Evolutionary conservation across 2,888 invertebrate species (phyloP).

Genomic region (Podotricha telesiphe): DNA sequence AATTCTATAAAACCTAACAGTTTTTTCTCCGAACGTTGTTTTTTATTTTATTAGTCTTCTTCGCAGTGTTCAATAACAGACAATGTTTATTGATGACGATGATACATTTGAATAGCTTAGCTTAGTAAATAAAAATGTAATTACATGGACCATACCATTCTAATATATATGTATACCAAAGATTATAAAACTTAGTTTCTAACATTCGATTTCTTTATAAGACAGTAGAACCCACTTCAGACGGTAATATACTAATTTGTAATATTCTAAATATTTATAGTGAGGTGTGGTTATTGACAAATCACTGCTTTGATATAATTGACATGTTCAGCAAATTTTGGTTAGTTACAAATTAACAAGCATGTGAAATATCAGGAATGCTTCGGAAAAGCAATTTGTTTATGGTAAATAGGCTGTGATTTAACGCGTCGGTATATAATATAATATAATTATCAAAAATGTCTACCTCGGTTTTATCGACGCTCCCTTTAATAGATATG

Average conservation of each 20-base stretch:
- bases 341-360: slow-evolving; percentile 13
- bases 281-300: slow-evolving; percentile 16
- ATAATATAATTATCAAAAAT: background rate
- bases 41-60: background rate
- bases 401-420: background rate
- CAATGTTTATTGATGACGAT: no score
- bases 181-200: background rate
- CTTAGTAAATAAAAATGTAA: no score
- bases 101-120: no score
- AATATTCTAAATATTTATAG: slow-evolving; percentile 18
- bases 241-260: background rate
- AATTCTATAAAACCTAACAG: slow-evolving; percentile 39
- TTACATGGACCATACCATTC: no score
- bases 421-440: background rate
- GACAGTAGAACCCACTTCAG: background rate
- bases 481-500: no score
- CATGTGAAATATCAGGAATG: slow-evolving; percentile 13
- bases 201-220: background rate
- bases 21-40: slow-evolving; percentile 24
- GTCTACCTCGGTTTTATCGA: background rate
- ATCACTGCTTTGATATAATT: slow-evolving; percentile 19
- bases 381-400: background rate
- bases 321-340: slow-evolving; percentile 8
- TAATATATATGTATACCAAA: no score
- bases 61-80: background rate